These are phyloP conservation scores for Hyperopisus bebe DNA, from an alignment of 2,113 vertebrate species.

Conservation along the genomic window DNA sequence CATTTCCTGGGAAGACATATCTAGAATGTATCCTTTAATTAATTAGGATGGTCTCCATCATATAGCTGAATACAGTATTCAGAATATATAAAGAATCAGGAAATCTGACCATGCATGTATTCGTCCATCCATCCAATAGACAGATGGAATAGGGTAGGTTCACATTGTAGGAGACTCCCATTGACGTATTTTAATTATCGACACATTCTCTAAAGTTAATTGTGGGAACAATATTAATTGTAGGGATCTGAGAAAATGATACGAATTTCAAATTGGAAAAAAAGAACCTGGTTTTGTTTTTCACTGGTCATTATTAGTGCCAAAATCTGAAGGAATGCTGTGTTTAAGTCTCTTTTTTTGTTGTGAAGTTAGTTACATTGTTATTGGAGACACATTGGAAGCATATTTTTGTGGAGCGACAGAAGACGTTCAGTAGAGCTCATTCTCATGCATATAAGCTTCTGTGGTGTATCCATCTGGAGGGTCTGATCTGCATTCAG, in stretches of 20 bases:
- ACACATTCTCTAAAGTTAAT: not conserved
- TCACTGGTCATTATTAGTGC: not conserved
- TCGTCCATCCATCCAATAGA: not conserved
- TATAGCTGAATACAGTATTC: not conserved
- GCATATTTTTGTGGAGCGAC: not conserved
- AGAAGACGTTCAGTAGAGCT: not conserved
- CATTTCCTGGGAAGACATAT: not conserved
- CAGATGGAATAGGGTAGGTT: not conserved
- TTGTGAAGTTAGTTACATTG: not conserved
- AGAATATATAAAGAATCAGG: not conserved
- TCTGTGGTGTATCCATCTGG: not conserved
- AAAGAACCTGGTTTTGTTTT: not conserved
- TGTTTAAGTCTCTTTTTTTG: not conserved
- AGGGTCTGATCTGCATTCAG: conserved; percentile 39
- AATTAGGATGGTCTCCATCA: not conserved
- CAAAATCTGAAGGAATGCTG: not conserved
- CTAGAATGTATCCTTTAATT: not conserved
- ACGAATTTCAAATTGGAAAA: not conserved
- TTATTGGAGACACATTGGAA: not conserved
- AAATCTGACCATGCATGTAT: not conserved
- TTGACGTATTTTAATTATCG: not conserved
- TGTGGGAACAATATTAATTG: not conserved
- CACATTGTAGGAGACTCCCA: not conserved
- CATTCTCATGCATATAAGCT: not conserved
- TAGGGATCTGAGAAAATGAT: not conserved